Conservation (phyloP, 2,888 invertebrate genomes). For the Limnephilus auricula region DNA sequence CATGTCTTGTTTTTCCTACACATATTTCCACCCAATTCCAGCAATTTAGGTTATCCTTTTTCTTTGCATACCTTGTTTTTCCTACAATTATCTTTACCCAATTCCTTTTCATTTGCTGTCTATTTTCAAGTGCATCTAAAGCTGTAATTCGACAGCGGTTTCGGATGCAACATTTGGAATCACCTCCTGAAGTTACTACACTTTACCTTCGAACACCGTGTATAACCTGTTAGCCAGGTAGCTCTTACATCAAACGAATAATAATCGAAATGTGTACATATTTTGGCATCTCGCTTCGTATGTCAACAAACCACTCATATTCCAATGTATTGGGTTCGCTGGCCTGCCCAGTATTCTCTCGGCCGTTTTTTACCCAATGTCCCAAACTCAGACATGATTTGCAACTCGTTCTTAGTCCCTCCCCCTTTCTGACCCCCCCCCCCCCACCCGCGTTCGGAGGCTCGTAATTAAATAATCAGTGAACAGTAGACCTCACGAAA, state of each 20-base stretch:
- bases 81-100: too few relatives aligned
- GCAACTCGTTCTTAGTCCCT: conserved; percentile 7
- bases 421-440: not conserved
- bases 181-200: too few relatives aligned
- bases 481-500: not conserved
- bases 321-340: not conserved
- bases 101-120: too few relatives aligned
- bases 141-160: too few relatives aligned
- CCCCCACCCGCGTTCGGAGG: not conserved
- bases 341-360: conserved; percentile 5
- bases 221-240: not conserved
- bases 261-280: not conserved
- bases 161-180: too few relatives aligned
- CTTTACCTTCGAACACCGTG: not conserved
- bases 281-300: not conserved
- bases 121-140: too few relatives aligned
- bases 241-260: not conserved
- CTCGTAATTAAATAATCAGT: not conserved
- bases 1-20: too few relatives aligned
- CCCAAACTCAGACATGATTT: not conserved
- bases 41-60: too few relatives aligned
- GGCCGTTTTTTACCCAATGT: not conserved
- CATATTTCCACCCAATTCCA: too few relatives aligned
- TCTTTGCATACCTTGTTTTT: too few relatives aligned
- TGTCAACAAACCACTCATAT: not conserved